phyloP scores from a whole-genome alignment of 92 coral and sea anemone genomes.

The Anthopleura xanthogrammica region DNA sequence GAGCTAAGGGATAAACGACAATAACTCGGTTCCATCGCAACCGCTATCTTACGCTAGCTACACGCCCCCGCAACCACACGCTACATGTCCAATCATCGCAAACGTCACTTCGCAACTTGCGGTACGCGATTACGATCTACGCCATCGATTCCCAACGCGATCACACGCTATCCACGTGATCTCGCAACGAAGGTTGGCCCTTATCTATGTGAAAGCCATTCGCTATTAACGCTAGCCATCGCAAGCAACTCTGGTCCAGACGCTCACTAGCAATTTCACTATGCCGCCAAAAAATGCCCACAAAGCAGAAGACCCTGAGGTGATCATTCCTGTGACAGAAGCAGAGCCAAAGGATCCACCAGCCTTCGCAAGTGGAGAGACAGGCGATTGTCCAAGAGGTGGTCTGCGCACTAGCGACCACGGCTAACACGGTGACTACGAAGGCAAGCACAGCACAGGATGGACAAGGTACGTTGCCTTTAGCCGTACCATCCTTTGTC shows the following conservation, averaged over 20 bases:
- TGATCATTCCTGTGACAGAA: not conserved
- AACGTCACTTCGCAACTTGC: no score
- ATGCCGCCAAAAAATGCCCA: not conserved
- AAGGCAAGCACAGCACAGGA: not conserved
- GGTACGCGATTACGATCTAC: no score
- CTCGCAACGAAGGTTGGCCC: not conserved
- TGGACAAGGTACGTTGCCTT: not conserved
- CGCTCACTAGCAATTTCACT: not conserved
- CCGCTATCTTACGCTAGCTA: no score
- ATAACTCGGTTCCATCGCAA: no score
- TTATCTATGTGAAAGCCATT: not conserved
- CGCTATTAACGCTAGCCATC: not conserved
- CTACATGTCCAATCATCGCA: no score
- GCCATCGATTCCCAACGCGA: no score
- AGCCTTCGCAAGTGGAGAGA: not conserved
- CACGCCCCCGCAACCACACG: no score
- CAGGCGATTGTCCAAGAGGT: not conserved
- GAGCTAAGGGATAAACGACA: no score
- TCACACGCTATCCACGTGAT: no score
- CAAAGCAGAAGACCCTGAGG: not conserved
- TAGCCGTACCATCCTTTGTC: not conserved
- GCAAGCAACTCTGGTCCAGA: not conserved
- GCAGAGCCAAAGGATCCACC: not conserved
- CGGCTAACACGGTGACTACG: not conserved
- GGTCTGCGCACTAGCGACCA: no score